phyloP scores from a whole-genome alignment of 2,113 vertebrate species.

The Rallus limicola region DNA sequence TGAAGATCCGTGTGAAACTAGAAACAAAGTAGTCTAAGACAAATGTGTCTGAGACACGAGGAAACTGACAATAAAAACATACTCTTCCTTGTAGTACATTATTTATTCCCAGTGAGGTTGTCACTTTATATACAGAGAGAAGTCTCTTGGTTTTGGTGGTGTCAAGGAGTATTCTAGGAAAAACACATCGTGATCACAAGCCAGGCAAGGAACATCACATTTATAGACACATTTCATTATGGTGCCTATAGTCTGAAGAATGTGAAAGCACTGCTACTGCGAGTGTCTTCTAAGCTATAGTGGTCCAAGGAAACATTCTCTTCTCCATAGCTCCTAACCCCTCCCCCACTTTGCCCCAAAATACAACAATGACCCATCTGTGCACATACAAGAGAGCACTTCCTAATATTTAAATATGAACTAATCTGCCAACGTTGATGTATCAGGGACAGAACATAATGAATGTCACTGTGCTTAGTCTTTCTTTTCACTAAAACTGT shows the following conservation, averaged over 20 bases:
- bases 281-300: conserved; percentile 4
- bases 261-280: background rate
- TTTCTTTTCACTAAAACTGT: conserved; percentile 60
- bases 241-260: background rate
- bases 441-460: conserved; percentile 61
- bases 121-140: background rate
- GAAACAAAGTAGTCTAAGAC: background rate
- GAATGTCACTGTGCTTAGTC: conserved; percentile 60
- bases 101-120: background rate
- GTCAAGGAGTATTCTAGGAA: background rate
- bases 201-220: background rate
- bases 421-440: conserved; percentile 44
- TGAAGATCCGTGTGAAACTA: background rate
- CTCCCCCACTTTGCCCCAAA: conserved; percentile 37
- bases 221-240: background rate
- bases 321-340: background rate
- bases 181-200: background rate
- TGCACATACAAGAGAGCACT: conserved; percentile 53
- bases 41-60: background rate
- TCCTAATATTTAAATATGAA: conserved; percentile 59
- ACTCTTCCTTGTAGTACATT: background rate
- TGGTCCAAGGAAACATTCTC: conserved; percentile 30
- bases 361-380: conserved; percentile 71
- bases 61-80: background rate
- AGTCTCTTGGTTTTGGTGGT: background rate